Conservation (phyloP, 2,797 vertebrate species). For the Lepilemur ruficaudatus region DNA sequence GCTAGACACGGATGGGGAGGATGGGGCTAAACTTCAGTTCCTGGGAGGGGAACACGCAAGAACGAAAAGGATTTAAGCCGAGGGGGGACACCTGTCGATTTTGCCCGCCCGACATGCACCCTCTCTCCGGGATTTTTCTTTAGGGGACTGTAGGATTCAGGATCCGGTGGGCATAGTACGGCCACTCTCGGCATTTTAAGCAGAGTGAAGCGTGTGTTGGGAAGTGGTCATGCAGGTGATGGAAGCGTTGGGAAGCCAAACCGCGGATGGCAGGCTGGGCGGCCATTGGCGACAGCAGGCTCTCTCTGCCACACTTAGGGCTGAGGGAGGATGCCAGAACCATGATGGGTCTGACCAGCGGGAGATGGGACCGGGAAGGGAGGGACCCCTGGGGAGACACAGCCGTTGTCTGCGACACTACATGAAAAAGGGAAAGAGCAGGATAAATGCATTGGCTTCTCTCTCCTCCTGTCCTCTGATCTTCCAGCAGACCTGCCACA, state of each 20-base stretch:
- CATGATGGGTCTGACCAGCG: neutral
- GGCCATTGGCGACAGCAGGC: neutral
- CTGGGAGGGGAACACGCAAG: neutral
- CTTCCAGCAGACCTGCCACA: neutral
- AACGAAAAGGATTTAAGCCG: neutral
- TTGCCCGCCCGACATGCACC: neutral
- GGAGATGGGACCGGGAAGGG: neutral
- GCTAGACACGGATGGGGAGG: neutral
- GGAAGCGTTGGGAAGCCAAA: neutral
- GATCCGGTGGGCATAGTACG: neutral
- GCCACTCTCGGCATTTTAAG: neutral
- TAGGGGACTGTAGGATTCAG: neutral
- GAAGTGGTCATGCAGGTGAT: neutral
- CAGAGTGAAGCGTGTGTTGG: neutral
- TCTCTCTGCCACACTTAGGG: neutral
- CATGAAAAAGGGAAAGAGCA: neutral
- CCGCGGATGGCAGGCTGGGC: rapidly evolving
- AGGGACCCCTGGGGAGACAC: neutral
- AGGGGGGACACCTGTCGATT: neutral
- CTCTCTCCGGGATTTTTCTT: neutral
- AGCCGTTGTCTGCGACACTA: neutral
- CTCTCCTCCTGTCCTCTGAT: neutral
- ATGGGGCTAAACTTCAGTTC: neutral
- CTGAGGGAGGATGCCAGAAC: neutral
- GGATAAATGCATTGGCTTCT: neutral